Evolutionary conservation across 2,797 vertebrate genomes (phyloP), one percentile per base, ranked within the genome.

Genomic region (Anableps anableps): DNA sequence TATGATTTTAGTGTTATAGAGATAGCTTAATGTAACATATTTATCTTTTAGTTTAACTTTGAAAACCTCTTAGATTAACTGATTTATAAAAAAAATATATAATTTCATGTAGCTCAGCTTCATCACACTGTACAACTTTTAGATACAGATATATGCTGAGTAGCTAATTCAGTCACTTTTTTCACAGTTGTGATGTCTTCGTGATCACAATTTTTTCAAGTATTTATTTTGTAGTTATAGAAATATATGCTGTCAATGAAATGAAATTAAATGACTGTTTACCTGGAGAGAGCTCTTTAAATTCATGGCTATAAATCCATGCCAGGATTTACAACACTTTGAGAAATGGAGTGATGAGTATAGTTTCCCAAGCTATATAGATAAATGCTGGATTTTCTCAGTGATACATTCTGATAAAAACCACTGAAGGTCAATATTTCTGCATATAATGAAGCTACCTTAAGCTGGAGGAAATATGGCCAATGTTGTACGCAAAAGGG

Each of bases 401-500:
- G 88, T 91, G 94, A 96, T 96, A 96, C 84, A 95, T 96, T 94
- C 94, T 96, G 95, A 96, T 96, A 94, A 95, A 95, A 95, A 91
- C 91, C 88, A 86, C 83, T 92, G 94, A 96, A 96, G 95, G 96
- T 96, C 96, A 96, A 94, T 95, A 95, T 96, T 95, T 96, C 94
- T 95, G 90, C 90, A 91, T 93, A 94, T 96, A 96, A 96, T 96
- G 95, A 96, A 96, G 94, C 96, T 95, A 94, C 92, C 94, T 91
- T 91, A 94, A 92, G 92, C 93, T 87, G 88, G 84, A 90, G 92
- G 91, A 96, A 96, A 96, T 95, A 96, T 96, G 92, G 94, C 85
- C 89, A 78, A 92, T 72, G 95, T 90, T 95, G 86, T 87, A 88
- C 84, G 89, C 88, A 92, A 96, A 96, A 96, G 96, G 96, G 94